These are phyloP conservation scores for Elanus axillaris DNA, from an alignment of 2,113 vertebrate genomes.

Conservation along the genomic window DNA sequence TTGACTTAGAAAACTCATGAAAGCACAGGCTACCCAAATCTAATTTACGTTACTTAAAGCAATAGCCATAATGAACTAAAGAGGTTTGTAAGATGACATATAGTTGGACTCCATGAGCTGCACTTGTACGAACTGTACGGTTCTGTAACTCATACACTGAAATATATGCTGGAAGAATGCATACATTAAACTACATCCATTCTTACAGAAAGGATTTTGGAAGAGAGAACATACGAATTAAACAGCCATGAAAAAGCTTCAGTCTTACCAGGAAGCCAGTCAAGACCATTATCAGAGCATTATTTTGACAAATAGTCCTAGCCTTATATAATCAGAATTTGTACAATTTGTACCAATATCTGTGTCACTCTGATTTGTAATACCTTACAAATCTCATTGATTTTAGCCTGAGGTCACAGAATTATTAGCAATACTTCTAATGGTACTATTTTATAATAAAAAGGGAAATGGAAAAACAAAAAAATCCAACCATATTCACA, in stretches of 20 bases:
- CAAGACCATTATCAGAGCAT: not conserved
- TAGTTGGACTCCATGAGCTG: not conserved
- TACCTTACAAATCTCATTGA: not conserved
- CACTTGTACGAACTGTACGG: fast-evolving
- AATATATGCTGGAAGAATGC: not conserved
- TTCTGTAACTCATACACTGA: not conserved
- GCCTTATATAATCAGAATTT: not conserved
- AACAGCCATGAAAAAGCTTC: not conserved
- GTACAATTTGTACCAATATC: not conserved
- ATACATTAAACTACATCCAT: not conserved
- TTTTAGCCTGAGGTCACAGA: not conserved
- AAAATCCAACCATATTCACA: not conserved
- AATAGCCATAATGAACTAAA: not conserved
- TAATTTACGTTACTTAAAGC: not conserved
- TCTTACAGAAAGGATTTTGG: not conserved
- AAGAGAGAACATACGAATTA: not conserved
- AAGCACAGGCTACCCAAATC: not conserved
- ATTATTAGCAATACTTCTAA: not conserved
- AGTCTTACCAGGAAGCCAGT: not conserved
- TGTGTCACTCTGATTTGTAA: not conserved
- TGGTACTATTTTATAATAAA: not conserved
- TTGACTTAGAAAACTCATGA: not conserved
- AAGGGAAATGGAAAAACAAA: not conserved
- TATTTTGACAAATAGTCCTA: not conserved
- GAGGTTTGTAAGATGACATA: not conserved